Base-by-base conservation (phyloP, 35 echinoderm and acorn worm genomes). In the Lytechinus pictus region DNA sequence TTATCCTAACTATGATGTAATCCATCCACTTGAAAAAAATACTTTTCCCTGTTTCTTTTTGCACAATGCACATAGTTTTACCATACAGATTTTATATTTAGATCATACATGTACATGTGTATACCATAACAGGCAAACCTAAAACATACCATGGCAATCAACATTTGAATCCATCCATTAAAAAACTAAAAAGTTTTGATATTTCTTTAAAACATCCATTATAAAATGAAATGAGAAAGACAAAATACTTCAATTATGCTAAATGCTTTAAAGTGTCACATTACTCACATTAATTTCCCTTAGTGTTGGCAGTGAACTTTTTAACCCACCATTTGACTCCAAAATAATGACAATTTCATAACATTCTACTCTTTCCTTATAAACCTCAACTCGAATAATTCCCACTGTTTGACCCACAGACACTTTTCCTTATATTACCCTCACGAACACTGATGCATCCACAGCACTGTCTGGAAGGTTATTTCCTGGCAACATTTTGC, bases 401-500 rank as follows among this genome's bases (percentile, higher is more conserved):
- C 66, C 66, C 66, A 79, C 66, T 79, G 66, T 79, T 79, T 24
- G 8, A 79, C 21, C 66, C 66, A 79, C 16, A 79, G 66, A 79
- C 66, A 79, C 66, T 79, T 79, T 79, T 79, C 66, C 66, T 79
- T 14, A 79, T 79, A 79, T 79, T 27, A 79, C 16, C 16, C 66
- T 24, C n/a, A n/a, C 66, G 21, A 79, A 79, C 19, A 79, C 66
- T 79, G 66, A 79, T 79, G 66, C 66, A 79, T 79, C 66, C 66
- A 79, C 6, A 24, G 21, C 66, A 24, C 66, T 79, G 66, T 79
- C 66, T 79, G 66, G 66, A 79, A 79, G 66, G 66, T 24, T 24
- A 79, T 79, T 79, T 79, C 66, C 66, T 79, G 66, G 66, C 66
- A 79, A 79, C 66, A 79, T 79, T 79, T 79, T 79, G 66, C 66